Conservation (phyloP, 1,140 invertebrate genomes). For the Drosophila virilis region DNA sequence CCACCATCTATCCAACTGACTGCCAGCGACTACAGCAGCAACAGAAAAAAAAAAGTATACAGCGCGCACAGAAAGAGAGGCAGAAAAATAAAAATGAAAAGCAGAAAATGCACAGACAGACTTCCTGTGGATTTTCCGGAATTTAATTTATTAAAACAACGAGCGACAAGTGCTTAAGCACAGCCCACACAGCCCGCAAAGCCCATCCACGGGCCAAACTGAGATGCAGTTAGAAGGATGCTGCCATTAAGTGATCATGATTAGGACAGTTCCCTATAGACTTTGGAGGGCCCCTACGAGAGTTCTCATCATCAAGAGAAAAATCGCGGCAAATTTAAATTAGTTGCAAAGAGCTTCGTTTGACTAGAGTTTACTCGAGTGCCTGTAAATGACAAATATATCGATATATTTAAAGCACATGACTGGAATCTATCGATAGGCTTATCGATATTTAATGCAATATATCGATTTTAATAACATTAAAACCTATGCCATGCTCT, state of each 20-base stretch:
- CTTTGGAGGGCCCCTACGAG: too few relatives aligned
- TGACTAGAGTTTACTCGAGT: too few relatives aligned
- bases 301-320: too few relatives aligned
- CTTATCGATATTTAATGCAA: too few relatives aligned
- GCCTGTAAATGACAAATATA: too few relatives aligned
- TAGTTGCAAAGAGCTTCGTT: too few relatives aligned
- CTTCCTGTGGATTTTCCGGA: slow-evolving; percentile 82
- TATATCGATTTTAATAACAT: too few relatives aligned
- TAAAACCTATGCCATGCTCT: too few relatives aligned
- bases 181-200: not conserved
- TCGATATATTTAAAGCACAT: too few relatives aligned
- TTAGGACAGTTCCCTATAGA: not conserved
- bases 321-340: too few relatives aligned
- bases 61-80: slow-evolving; percentile 2
- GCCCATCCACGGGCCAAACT: not conserved
- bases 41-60: slow-evolving; percentile 5
- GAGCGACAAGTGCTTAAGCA: slow-evolving; percentile 50
- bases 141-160: slow-evolving; percentile 83
- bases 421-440: too few relatives aligned
- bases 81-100: slow-evolving; percentile 1
- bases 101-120: slow-evolving; percentile 72
- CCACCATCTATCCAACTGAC: not conserved
- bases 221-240: not conserved
- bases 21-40: slow-evolving; percentile 12
- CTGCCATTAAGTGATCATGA: slow-evolving; percentile 18